Conservation (phyloP, 2,888 invertebrate species). For the Tiphia femorata region DNA sequence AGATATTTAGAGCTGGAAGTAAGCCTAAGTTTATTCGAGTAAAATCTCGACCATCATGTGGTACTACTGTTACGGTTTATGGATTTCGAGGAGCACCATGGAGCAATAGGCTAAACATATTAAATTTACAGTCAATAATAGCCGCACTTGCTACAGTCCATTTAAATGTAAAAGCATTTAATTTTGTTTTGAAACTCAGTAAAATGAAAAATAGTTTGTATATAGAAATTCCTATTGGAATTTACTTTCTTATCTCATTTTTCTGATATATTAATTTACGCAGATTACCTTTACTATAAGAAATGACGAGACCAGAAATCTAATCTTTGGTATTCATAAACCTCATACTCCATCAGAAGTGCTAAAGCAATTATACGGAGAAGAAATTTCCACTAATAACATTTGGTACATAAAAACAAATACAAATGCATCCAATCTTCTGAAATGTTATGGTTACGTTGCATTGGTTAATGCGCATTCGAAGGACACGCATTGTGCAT, state of each 20-base stretch:
- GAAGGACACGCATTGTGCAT: constrained; percentile 31
- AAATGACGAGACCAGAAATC: constrained; percentile 75
- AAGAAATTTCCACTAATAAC: constrained; percentile 11
- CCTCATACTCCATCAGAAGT: constrained; percentile 42
- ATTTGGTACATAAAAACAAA: constrained; percentile 38
- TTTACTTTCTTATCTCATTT: background rate
- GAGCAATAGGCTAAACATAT: constrained; percentile 72
- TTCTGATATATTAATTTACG: background rate
- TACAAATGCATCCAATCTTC: too few relatives aligned
- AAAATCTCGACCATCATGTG: constrained; percentile 73
- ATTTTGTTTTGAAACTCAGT: too few relatives aligned
- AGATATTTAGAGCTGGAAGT: constrained; percentile 11
- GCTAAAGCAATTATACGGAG: constrained; percentile 42
- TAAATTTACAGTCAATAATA: constrained; percentile 73
- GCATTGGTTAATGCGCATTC: constrained; percentile 32
- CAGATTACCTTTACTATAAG: constrained; percentile 76
- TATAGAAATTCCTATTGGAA: too few relatives aligned
- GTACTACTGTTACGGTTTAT: constrained; percentile 80
- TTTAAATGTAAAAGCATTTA: constrained; percentile 68
- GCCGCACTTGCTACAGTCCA: constrained; percentile 77
- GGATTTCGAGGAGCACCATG: constrained; percentile 76
- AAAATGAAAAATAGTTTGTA: background rate
- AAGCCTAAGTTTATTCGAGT: constrained; percentile 55
- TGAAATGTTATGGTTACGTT: constrained; percentile 40
- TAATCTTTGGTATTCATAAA: constrained; percentile 66